phyloP scores from a whole-genome alignment of 1,140 invertebrate genomes.

The Polyergus mexicanus region DNA sequence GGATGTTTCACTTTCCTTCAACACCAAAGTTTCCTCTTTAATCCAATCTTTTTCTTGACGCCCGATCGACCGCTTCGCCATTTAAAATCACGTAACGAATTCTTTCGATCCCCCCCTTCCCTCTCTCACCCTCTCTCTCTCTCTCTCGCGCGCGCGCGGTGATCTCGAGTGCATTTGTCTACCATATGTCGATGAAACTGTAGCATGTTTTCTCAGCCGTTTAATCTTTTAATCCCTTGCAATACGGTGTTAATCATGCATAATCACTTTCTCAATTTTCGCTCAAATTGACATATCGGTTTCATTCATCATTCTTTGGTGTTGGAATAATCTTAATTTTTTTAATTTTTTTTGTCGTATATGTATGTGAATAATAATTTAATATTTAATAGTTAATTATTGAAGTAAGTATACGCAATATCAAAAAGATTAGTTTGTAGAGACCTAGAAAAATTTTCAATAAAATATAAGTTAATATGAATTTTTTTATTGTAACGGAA shows the following conservation, averaged over 20 bases:
- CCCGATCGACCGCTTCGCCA: conserved; percentile 16
- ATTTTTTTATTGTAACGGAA: background rate
- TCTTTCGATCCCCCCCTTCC: conserved; percentile 10
- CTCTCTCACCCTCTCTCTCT: too few relatives aligned
- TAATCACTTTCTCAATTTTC: background rate
- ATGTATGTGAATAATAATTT: background rate
- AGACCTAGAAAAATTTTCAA: background rate
- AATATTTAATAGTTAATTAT: background rate
- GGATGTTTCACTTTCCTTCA: conserved; percentile 51
- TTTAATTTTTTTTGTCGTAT: background rate
- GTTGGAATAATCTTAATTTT: background rate
- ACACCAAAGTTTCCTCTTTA: conserved; percentile 52
- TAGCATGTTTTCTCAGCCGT: conserved; percentile 12
- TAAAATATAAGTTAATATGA: background rate
- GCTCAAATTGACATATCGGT: background rate
- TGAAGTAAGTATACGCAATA: background rate
- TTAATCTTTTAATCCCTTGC: conserved; percentile 5
- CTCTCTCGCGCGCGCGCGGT: too few relatives aligned
- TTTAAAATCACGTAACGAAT: conserved; percentile 47
- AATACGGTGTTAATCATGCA: background rate
- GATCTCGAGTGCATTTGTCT: conserved; percentile 6
- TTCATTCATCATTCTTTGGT: background rate
- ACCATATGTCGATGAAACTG: conserved; percentile 9
- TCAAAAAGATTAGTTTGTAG: background rate
- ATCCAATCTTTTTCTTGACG: conserved; percentile 30